Base-by-base conservation (phyloP, 2,888 invertebrate species). In the Cheilosia impressa region DNA sequence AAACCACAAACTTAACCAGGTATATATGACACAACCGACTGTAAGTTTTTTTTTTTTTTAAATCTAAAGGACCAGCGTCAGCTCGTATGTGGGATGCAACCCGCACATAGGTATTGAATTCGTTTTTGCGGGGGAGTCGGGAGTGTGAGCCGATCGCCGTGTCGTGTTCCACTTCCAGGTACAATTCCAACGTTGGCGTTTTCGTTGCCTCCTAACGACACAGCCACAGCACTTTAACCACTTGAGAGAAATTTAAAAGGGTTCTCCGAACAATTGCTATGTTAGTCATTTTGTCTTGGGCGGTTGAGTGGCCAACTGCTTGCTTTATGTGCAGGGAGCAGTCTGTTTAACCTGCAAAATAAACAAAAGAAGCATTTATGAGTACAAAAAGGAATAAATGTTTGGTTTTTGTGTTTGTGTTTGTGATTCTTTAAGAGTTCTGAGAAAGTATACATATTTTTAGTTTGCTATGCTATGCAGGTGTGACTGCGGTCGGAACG, bases 201-300 rank as follows among this genome's bases (percentile, higher is more conserved):
- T 68, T 75, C 73, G 63, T 60, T 79, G 76, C 45, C 83, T 34
- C 62, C 57, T 83, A 79, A 79, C 79, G 73, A 73, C 72, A 58
- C 62, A 73, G 47, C 63, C 72, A 58, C 62, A 73, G 47, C 63
- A 60, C 60, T 68, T 38, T 47, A 34, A 60, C 55, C 55, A 87
- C 73, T 88, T 87, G 80, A 87, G 87, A 88, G 87, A 88, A 89
- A 88, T 89, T 88, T 90, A 89, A 90, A 90, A 90, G 89, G 90
- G 88, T 89, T 89, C 89, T 89, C 88, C 88, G 89, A 88, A 89
- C 90, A 90, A 90, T 90, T 90, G 90, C 90, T 89, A 89, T 89
- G 89, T 88, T 89, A 90, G 88, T 88, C 90, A 90, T 90, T 90
- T 58, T 90, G 88, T 78, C 75, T 66, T 80, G 79, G 66, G 66